phyloP scores from a whole-genome alignment of 2,797 vertebrate genomes.

The Octomys mimax region DNA sequence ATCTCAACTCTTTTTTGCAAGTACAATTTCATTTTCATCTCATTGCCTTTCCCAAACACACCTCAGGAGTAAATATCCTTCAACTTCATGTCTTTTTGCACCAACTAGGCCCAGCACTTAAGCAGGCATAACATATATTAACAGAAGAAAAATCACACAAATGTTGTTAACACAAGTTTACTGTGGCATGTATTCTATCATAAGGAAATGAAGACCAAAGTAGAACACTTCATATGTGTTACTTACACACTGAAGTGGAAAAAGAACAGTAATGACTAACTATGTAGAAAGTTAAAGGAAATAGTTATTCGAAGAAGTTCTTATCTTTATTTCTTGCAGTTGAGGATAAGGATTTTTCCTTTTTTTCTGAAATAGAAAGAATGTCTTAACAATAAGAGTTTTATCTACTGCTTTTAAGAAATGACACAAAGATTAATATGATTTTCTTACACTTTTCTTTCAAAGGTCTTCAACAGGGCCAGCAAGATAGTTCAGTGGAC shows the following conservation, averaged over 20 bases:
- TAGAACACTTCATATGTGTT: background rate
- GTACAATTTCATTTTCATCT: background rate
- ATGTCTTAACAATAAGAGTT: background rate
- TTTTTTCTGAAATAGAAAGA: background rate
- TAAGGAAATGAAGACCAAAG: background rate
- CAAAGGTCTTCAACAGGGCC: background rate
- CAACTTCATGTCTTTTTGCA: background rate
- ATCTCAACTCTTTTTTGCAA: background rate
- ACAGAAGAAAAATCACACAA: background rate
- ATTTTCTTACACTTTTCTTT: background rate
- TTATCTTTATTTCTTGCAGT: background rate
- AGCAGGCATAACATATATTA: background rate
- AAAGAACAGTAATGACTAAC: background rate
- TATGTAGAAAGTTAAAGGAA: background rate
- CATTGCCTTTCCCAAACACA: background rate
- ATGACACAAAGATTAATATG: background rate
- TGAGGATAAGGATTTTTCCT: background rate
- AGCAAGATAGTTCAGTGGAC: too few relatives aligned
- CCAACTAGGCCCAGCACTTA: background rate
- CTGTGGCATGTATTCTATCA: background rate
- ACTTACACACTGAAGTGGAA: background rate
- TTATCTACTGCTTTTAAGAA: background rate
- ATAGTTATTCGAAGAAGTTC: background rate
- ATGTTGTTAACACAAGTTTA: background rate
- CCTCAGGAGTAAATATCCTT: background rate